These are phyloP conservation scores for human DNA, from an alignment of 2,113 vertebrate genomes.

Conservation along the genomic window DNA sequence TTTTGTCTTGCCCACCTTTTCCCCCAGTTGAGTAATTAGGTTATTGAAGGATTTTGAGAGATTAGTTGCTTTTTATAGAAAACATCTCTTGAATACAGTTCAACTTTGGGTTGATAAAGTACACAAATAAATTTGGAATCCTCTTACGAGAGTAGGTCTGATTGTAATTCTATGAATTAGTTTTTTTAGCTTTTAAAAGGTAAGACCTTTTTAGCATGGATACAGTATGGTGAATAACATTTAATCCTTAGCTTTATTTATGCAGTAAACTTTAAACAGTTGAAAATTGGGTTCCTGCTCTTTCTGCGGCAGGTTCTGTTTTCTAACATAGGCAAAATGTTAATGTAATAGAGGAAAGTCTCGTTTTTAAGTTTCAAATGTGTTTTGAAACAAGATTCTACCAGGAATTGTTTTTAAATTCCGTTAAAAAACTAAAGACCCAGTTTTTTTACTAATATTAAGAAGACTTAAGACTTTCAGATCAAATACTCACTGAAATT, in stretches of 20 bases:
- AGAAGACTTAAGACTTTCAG: not conserved
- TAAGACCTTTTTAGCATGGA: constrained; percentile 54
- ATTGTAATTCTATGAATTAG: not conserved
- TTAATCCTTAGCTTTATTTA: constrained; percentile 33
- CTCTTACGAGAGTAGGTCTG: constrained; percentile 1
- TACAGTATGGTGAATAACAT: not conserved
- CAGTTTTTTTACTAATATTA: not conserved
- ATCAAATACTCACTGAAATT: constrained; percentile 2
- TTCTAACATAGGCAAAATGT: not conserved
- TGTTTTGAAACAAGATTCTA: constrained; percentile 43
- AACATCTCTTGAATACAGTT: not conserved
- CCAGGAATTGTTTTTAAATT: constrained; percentile 32
- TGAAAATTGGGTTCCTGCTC: constrained; percentile 11
- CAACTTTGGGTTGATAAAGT: constrained; percentile 37
- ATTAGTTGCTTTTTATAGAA: constrained; percentile 10
- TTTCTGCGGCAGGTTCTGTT: constrained; percentile 19
- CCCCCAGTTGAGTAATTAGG: not conserved
- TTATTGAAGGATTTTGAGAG: constrained; percentile 29
- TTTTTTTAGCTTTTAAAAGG: constrained; percentile 56
- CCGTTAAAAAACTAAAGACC: constrained; percentile 39
- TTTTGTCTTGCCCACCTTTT: not conserved
- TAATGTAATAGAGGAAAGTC: not conserved
- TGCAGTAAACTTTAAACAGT: not conserved
- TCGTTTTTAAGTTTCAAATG: constrained; percentile 39
- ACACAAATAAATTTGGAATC: not conserved